These are phyloP conservation scores for Knipowitschia caucasica DNA, from an alignment of 2,797 vertebrate species.

Conservation along the genomic window DNA sequence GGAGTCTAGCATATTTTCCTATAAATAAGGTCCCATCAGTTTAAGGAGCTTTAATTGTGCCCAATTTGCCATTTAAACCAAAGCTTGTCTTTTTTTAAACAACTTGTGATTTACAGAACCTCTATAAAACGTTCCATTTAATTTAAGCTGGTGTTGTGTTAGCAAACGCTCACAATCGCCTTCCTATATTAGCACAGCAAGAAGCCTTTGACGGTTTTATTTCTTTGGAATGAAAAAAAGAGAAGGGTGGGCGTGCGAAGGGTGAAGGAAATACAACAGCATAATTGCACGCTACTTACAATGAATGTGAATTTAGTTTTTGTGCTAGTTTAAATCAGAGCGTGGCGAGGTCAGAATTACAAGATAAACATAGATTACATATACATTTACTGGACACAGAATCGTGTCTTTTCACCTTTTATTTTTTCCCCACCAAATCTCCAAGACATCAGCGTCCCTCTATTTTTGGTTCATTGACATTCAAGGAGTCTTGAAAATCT, in stretches of 20 bases:
- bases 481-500: too few relatives aligned
- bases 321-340: constrained; percentile 41
- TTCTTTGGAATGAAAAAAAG: constrained; percentile 39
- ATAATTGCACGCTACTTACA: constrained; percentile 48
- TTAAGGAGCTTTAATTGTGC: constrained; percentile 51
- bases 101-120: constrained; percentile 53
- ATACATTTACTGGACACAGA: too few relatives aligned
- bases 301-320: constrained; percentile 50
- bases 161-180: constrained; percentile 53
- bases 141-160: constrained; percentile 60
- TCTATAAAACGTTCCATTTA: constrained; percentile 62
- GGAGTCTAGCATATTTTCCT: constrained; percentile 18
- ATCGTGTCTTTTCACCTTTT: too few relatives aligned
- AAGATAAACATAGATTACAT: constrained; percentile 43
- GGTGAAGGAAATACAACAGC: constrained; percentile 34
- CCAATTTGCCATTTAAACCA: constrained; percentile 45
- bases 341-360: constrained; percentile 39
- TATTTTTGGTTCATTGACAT: too few relatives aligned
- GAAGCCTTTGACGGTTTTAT: constrained; percentile 35
- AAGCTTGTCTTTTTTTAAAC: constrained; percentile 51
- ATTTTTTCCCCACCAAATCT: too few relatives aligned
- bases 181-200: constrained; percentile 51
- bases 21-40: constrained; percentile 39
- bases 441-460: too few relatives aligned
- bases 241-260: constrained; percentile 10